Percentiles rank a stretch among this genome's conserved stretches.
These are phyloP conservation scores for Acanthosepion lycidas DNA, from an alignment of 2,888 invertebrate genomes.

Conservation along the genomic window DNA sequence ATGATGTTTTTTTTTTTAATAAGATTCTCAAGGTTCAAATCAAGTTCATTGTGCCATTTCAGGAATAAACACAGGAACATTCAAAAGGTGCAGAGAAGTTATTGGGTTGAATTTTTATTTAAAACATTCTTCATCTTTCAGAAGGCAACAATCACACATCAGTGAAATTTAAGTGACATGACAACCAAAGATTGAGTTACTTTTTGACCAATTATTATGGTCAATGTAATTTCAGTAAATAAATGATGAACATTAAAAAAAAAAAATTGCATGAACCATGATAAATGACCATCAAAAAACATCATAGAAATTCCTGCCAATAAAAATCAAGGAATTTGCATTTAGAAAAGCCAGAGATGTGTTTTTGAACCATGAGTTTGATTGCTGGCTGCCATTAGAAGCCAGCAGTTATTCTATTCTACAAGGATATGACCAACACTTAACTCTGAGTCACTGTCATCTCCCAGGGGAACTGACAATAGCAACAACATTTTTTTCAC, in stretches of 20 bases:
- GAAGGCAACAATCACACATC: background rate
- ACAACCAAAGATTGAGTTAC: background rate
- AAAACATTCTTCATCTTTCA: background rate
- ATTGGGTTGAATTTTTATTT: background rate
- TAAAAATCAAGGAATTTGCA: background rate
- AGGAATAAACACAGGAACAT: background rate
- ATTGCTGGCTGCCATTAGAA: too few relatives aligned
- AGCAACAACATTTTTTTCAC: background rate
- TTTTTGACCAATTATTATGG: background rate
- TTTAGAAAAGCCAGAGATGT: background rate
- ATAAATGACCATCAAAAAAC: background rate
- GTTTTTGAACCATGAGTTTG: background rate
- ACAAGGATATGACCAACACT: background rate
- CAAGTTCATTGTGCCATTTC: background rate
- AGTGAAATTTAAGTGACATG: background rate
- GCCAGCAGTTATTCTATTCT: background rate
- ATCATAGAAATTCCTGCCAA: background rate
- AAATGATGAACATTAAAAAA: background rate
- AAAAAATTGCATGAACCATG: background rate
- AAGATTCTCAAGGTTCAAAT: too few relatives aligned
- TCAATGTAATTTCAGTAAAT: background rate
- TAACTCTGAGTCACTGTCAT: background rate
- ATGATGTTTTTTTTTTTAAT: too few relatives aligned
- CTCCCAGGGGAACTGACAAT: background rate
- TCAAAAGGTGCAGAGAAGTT: background rate